phyloP scores from a whole-genome alignment of 2,113 vertebrate genomes.

The Fukomys damarensis region DNA sequence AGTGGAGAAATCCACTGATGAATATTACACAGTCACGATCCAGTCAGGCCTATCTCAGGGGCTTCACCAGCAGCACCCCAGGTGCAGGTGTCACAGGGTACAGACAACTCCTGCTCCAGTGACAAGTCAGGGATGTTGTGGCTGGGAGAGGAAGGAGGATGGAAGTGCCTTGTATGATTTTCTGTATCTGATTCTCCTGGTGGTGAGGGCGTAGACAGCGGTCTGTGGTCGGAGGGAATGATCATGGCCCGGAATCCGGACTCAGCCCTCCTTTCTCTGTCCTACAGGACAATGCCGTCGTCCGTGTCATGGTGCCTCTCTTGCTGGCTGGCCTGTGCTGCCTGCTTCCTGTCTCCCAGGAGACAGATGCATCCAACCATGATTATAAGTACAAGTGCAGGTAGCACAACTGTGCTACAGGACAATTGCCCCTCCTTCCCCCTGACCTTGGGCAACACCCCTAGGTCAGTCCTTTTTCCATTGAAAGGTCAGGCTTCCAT shows the following conservation, averaged over 20 bases:
- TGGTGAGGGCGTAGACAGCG: fast-evolving
- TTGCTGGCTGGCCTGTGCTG: not conserved
- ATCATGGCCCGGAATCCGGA: too few relatives aligned
- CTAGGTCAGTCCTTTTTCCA: too few relatives aligned
- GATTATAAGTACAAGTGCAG: too few relatives aligned
- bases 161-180: fast-evolving
- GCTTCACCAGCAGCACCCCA: too few relatives aligned
- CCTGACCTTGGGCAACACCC: too few relatives aligned
- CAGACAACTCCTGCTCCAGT: not conserved
- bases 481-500: too few relatives aligned
- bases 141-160: not conserved
- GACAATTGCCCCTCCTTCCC: too few relatives aligned
- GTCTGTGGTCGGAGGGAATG: too few relatives aligned
- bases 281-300: not conserved
- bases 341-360: not conserved
- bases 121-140: fast-evolving
- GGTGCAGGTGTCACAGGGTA: fast-evolving
- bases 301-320: not conserved
- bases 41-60: fast-evolving
- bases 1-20: too few relatives aligned
- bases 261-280: not conserved
- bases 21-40: too few relatives aligned
- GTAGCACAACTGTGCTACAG: too few relatives aligned
- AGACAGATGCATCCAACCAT: not conserved
- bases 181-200: fast-evolving